These are phyloP conservation scores for Ceuthmochares aereus DNA, from an alignment of 2,113 vertebrate genomes.

Conservation along the genomic window DNA sequence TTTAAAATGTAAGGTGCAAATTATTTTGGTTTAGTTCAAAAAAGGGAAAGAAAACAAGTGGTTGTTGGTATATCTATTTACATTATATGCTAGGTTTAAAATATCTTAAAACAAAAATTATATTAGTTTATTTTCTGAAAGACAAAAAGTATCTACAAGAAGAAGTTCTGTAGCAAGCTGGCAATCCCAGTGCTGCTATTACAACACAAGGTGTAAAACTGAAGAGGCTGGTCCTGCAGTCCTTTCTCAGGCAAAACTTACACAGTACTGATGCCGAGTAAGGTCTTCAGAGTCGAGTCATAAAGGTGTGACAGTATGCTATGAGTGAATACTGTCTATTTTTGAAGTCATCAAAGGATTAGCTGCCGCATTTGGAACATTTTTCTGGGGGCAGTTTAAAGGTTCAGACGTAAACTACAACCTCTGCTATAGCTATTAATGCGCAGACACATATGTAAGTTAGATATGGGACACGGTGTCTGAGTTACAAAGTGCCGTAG, in stretches of 20 bases:
- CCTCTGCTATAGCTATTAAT: neutral
- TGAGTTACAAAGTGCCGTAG: neutral
- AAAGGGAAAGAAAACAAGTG: constrained; percentile 13
- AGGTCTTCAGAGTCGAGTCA: neutral
- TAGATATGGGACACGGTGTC: neutral
- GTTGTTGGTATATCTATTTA: neutral
- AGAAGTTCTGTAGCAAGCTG: neutral
- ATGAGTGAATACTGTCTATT: neutral
- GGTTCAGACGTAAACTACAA: neutral
- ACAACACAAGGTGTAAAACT: neutral
- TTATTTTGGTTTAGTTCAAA: neutral
- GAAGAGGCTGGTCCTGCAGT: neutral
- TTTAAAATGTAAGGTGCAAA: constrained; percentile 15
- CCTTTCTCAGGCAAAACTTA: neutral
- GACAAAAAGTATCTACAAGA: neutral
- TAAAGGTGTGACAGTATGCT: neutral
- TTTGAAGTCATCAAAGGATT: neutral
- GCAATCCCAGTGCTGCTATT: neutral
- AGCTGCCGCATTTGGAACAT: neutral
- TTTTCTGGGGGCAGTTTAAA: neutral
- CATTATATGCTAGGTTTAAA: neutral
- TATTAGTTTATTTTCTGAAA: constrained; percentile 5
- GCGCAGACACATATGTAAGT: neutral
- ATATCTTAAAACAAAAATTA: neutral
- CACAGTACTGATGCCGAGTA: neutral